Evolutionary conservation across 2,113 vertebrate genomes (phyloP), one percentile per base, ranked within the genome.

Genomic region (Helogale parvula): DNA sequence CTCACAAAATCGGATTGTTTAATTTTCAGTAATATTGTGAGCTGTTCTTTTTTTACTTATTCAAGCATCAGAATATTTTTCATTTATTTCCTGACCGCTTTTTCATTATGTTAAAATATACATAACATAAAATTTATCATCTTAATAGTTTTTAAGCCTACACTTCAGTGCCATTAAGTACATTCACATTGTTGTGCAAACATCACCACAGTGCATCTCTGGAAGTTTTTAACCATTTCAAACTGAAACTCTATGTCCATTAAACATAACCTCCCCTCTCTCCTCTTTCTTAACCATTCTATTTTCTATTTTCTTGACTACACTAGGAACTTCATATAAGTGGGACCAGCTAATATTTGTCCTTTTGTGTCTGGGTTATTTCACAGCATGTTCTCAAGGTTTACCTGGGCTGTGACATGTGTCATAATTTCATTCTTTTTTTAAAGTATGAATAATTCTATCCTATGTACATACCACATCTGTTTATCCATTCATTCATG

Each of bases 1-100:
- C 23, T 88, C 92, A 84, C 23, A 95, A 95, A 68, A 86, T 76
- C 52, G 65, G 71, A 33, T 93, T 89, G 52, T 66, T 85, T 68
- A 52, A 60, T 33, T 81, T 88, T 68, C 54, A 68, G 16, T 60
- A 63, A 74, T 50, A 66, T 27, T 83, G 15, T 79, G n/a, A 83
- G 19, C 27, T 92, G 81, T 86, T 74, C 38, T 71, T 69, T 57
- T 85, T 63, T 65, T 29, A 91, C 35, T 87, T 89, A 90, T 52
- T 90, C 31, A 29, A 93, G 4, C 2, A 47, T 93, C 29, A 90
- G 38, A 69, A 79, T 87, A 65, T 71, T 90, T 65, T 85, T 88
- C 69, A 60, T 85, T 90, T 86, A 77, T 95, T 93, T 54, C 15
- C 16, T 69, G 33, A 2, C 27, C 47, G 74, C 35, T 71, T 82